Conservation (phyloP, 2,888 invertebrate species). For the Brenthis ino region DNA sequence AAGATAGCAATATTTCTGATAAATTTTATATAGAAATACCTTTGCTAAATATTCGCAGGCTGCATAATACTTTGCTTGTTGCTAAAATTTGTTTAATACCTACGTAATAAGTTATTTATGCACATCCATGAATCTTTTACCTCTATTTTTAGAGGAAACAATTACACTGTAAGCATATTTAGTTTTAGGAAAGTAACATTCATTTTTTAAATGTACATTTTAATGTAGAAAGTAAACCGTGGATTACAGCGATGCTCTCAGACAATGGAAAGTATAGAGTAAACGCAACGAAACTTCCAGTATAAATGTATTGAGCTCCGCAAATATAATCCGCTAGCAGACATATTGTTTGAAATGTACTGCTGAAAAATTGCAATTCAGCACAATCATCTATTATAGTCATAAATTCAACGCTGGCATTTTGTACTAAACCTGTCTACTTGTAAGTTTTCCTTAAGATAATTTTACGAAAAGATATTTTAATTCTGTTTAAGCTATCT, state of each 20-base stretch:
- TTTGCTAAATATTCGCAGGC: conserved; percentile 11
- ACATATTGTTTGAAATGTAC: conserved; percentile 70
- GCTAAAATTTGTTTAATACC: not conserved
- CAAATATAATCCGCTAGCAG: conserved; percentile 59
- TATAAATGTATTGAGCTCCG: conserved; percentile 70
- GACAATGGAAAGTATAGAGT: conserved; percentile 70
- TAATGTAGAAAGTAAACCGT: conserved; percentile 24
- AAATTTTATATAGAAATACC: conserved; percentile 29
- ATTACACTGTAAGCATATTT: conserved; percentile 7
- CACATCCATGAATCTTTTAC: not conserved
- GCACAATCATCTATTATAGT: conserved; percentile 29
- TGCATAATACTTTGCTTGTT: conserved; percentile 6
- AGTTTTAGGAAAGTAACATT: conserved; percentile 17
- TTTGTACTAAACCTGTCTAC: conserved; percentile 5
- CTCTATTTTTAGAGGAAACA: conserved; percentile 1
- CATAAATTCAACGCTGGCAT: conserved; percentile 16
- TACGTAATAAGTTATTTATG: not conserved
- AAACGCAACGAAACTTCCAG: conserved; percentile 60
- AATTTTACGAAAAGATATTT: conserved; percentile 4
- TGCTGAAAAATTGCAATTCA: conserved; percentile 64
- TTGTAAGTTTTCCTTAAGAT: conserved; percentile 9
- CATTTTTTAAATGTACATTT: conserved; percentile 32
- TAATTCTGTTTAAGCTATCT: conserved; percentile 2
- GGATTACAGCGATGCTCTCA: conserved; percentile 67
- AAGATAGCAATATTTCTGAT: conserved; percentile 25